A percentile compares a stretch with the other conserved stretches of the same genome.
Conservation (phyloP, 2,113 vertebrate species). For the Colossoma macropomum region DNA sequence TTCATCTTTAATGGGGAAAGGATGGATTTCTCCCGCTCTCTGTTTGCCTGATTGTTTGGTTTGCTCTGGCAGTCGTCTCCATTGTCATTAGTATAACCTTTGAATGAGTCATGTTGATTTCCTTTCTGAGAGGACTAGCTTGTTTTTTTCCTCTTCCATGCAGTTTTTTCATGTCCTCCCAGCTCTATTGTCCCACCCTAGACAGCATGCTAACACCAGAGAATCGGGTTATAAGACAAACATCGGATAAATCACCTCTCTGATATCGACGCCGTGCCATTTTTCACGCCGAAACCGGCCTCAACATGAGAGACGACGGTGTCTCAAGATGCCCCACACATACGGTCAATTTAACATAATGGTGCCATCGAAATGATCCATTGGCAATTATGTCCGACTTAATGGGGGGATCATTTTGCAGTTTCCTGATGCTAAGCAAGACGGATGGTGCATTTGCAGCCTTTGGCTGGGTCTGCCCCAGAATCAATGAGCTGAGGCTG, state of each 20-base stretch:
- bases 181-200: background rate
- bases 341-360: constrained; percentile 79
- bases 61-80: constrained; percentile 39
- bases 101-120: constrained; percentile 45
- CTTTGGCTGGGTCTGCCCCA: constrained; percentile 22
- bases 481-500: constrained; percentile 56
- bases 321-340: constrained; percentile 69
- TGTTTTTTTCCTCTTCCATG: background rate
- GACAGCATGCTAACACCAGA: background rate
- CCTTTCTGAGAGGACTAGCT: constrained; percentile 5
- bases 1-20: constrained; percentile 57
- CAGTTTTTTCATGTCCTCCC: constrained; percentile 24
- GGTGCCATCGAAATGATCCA: constrained; percentile 80
- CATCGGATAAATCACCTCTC: constrained; percentile 25
- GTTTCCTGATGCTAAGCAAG: constrained; percentile 77
- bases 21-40: constrained; percentile 50
- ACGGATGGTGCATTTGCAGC: constrained; percentile 65
- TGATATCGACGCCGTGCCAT: constrained; percentile 13
- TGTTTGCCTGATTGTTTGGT: constrained; percentile 53
- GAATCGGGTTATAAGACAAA: constrained; percentile 13
- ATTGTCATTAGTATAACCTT: constrained; percentile 48
- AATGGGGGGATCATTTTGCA: constrained; percentile 80
- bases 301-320: constrained; percentile 64
- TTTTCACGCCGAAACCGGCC: constrained; percentile 22
- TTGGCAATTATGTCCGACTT: constrained; percentile 80